phyloP scores from a whole-genome alignment of 64 coral and sea anemone species.

The Acropora tenuis region DNA sequence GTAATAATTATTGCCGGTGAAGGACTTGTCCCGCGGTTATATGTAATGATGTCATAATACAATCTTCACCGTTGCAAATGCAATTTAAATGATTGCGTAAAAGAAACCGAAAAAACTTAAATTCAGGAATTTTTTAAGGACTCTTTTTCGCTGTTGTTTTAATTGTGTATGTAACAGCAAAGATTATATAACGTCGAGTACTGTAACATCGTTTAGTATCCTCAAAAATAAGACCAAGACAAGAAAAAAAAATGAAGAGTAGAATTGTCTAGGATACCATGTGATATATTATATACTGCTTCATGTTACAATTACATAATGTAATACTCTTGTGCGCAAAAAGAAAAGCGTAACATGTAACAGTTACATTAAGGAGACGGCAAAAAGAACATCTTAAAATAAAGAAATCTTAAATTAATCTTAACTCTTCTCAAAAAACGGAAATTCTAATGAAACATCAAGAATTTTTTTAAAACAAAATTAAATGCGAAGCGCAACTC shows the following conservation, averaged over 20 bases:
- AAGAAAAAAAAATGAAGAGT: neutral
- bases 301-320: neutral
- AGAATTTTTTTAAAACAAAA: neutral
- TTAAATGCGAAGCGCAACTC: neutral
- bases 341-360: neutral
- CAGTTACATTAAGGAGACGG: no score
- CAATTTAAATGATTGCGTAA: no score
- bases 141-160: slow-evolving; percentile 2
- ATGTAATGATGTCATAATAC: neutral
- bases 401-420: no score
- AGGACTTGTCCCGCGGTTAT: neutral
- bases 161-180: neutral
- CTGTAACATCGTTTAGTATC: neutral
- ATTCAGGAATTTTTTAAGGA: neutral
- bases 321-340: slow-evolving; percentile 1
- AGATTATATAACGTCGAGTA: neutral
- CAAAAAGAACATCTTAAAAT: no score
- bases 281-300: neutral
- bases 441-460: no score
- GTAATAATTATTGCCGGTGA: no score
- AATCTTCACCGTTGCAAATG: neutral
- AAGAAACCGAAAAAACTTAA: neutral
- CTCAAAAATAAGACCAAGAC: no score
- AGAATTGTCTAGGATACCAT: neutral
- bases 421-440: no score